Base-by-base conservation (phyloP, 2,113 vertebrate species). In the Triplophysa siluroides region DNA sequence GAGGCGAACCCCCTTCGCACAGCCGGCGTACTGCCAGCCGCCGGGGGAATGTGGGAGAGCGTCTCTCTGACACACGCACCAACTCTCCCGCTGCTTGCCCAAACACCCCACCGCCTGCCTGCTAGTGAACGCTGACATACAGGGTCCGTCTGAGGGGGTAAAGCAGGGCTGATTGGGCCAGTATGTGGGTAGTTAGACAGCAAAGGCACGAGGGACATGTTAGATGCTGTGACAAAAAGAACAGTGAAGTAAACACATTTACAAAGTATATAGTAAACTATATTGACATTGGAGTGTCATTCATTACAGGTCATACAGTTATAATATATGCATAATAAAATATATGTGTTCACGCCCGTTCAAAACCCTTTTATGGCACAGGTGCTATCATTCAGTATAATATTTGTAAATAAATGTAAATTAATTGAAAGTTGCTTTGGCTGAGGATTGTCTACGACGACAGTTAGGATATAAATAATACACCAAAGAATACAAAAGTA, bases 21-120 rank as follows among this genome's bases (percentile, higher is more conserved):
- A 90, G 92, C 94, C 95, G 94, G 96, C 96, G 91, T 92, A 92
- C 94, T 93, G 96, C 96, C 96, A 98, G 95, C 93, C 93, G 90
- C 92, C 91, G 64, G 85, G 93, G 90, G 93, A 94, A 92, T 92
- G 92, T 91, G 89, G 90, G 93, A 93, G 94, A 94, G 92, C 91
- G 88, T 88, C 92, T 92, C 87, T 93, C 92, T 91, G 94, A 93
- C 95, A 96, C 96, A 96, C 95, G 95, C 94, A 91, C 91, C 92
- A 83, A 91, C 93, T 91, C 93, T 87, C 85, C 92, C 85, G 67
- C 81, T 78, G 68, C 79, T 88, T 88, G 88, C 89, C 90, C 86
- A 88, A 87, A 88, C 90, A 66, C 64, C 67, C 77, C 88, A 88
- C 90, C 68, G 26, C 63, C 84, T 89, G 91, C 88, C 88, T 89